Evolutionary conservation across 1,140 invertebrate species (phyloP), one percentile per base, ranked within the genome.

Genomic region (Drosophila ogumai): DNA sequence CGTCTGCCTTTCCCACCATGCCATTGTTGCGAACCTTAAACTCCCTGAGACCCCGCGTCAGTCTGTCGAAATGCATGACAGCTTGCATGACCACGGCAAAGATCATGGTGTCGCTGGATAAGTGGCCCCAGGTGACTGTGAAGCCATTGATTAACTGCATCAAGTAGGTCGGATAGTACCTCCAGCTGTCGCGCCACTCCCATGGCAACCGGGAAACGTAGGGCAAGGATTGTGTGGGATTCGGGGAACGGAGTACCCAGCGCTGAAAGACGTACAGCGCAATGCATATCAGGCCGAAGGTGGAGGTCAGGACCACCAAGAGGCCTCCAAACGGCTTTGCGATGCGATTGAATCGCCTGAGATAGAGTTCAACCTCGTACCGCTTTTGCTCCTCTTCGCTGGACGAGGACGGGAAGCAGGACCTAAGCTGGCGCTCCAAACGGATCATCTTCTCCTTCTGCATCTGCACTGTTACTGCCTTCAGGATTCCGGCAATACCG

Each of bases 21-120:
- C 0, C 7, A 3, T 40, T 12, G 6, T 43, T 15, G 4, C 52
- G 9, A 2, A 75, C 13, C 10, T 43, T 7, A 3, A 81, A 44
- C 12, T 78, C 47, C 7, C 36, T 28, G 0, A 85, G 54, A 13
- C 25, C 22, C 13, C 32, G 60, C 7, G 79, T 31, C 6, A 91
- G 28, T 52, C 74, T 57, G 3, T 91, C 68, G 32, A 75, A 91
- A 47, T 91, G 84, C 88, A 91, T 91, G 6, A 79, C 60, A 8
- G 77, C 56, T 58, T 91, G 90, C 36, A 81, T 75, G 10, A 66
- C 67, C 46, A 80, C 57, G 3, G 79, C 73, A 40, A 63, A 82
- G n/a, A 91, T 66, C 36, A 91, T 50, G 2, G 77, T 43, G 25
- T 91, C 88, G 22, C 61, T 60, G 12, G 90, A 55, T 13, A 91